Evolutionary conservation across 2,797 vertebrate species (phyloP), one percentile per base, ranked within the genome.

Genomic region (Odontamblyopus rebecca): DNA sequence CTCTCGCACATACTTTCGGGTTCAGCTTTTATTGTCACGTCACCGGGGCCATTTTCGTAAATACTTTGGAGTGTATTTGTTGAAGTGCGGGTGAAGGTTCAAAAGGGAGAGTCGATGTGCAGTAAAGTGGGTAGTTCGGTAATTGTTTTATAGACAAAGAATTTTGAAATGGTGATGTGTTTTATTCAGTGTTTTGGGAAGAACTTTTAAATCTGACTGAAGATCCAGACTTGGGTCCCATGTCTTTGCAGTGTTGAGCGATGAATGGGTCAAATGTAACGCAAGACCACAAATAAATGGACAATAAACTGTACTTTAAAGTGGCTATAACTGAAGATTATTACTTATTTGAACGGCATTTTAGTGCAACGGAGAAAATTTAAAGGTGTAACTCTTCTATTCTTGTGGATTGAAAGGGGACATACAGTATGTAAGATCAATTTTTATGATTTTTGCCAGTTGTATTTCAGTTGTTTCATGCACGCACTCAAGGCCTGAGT

Each of bases 1-100:
- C 60, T 83, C 73, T 38, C 63, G 64, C 68, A 27, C 82, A 84
- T 88, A 68, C 81, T 88, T 88, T 84, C 77, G 83, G 87, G 76
- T 88, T 85, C 32, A 66, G 62, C 80, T 53, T 85, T 88, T 80
- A 84, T 83, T 88, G 87, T 86, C 68, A 83, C 86, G 86, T 77
- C 71, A 76, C 84, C 77, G 74, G 82, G 74, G 75, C 85, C 67
- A 68, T 81, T 88, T 76, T 77, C 61, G 77, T 67, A 82, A 84
- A 85, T 68, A 59, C 67, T 74, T 70, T 68, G 30, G 68, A 53
- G 65, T 76, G 64, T 86, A 89, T 80, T 82, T 76, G 9, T 61
- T n/a, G 72, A 74, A 26, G 44, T 0, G 23, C 4, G 50, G 62
- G 18, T 70, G 60, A 44, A 53, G 50, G 35, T 38, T 30, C 19